Evolutionary conservation across 1,140 invertebrate species (phyloP).

Genomic region (Daktulosphaira vitifoliae): DNA sequence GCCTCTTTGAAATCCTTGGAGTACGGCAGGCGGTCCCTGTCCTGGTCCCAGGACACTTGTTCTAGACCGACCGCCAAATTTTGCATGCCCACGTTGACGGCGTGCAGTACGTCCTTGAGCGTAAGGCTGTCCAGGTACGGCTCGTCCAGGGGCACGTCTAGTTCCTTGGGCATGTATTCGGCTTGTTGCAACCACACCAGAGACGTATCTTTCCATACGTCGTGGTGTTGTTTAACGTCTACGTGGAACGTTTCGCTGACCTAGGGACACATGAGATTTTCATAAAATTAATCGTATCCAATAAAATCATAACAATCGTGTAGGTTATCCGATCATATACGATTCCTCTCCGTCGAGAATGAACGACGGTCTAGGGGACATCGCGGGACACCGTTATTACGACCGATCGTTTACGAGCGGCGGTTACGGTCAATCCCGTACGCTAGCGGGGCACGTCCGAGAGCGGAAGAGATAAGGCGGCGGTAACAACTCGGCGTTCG

Average conservation of each 20-base stretch:
- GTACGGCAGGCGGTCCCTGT: conserved; percentile 47
- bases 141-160: conserved; percentile 44
- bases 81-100: conserved; percentile 55
- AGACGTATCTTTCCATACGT: conserved; percentile 45
- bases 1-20: conserved; percentile 49
- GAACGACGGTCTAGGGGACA: too few relatives aligned
- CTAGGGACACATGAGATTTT: conserved; percentile 46
- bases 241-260: conserved; percentile 47
- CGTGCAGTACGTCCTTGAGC: conserved; percentile 46
- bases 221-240: conserved; percentile 44
- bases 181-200: conserved; percentile 50
- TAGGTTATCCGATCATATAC: too few relatives aligned
- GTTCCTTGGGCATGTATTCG: conserved; percentile 46
- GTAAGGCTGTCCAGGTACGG: conserved; percentile 45
- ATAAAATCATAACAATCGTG: too few relatives aligned
- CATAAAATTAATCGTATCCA: too few relatives aligned
- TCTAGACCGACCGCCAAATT: conserved; percentile 57
- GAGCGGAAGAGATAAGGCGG: too few relatives aligned
- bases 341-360: too few relatives aligned
- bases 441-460: too few relatives aligned
- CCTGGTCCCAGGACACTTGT: conserved; percentile 56
- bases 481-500: too few relatives aligned
- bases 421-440: too few relatives aligned
- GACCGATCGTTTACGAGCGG: too few relatives aligned
- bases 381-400: too few relatives aligned